Percentiles rank a stretch among this genome's conserved stretches.
Conservation (phyloP, 2,888 invertebrate species). For the Thereva unica region DNA sequence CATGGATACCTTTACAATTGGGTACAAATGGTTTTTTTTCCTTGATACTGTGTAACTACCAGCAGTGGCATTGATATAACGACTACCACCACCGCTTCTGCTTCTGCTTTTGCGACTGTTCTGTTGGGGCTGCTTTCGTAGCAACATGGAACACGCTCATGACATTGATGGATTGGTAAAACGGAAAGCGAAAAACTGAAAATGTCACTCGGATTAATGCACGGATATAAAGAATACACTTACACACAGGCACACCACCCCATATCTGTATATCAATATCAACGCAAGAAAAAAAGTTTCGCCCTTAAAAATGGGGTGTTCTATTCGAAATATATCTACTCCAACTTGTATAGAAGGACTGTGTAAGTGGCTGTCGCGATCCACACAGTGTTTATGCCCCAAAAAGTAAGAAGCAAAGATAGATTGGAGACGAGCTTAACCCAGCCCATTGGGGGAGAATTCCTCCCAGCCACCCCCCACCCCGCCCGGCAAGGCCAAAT, state of each 20-base stretch:
- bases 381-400: conserved; percentile 24
- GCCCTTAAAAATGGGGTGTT: conserved; percentile 41
- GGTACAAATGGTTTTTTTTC: conserved; percentile 30
- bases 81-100: conserved; percentile 28
- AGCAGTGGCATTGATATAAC: conserved; percentile 29
- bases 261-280: conserved; percentile 26
- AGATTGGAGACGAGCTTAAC: conserved; percentile 40
- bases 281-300: conserved; percentile 36
- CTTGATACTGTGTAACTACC: conserved; percentile 15
- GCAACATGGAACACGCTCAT: conserved; percentile 46
- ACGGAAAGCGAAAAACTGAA: conserved; percentile 50
- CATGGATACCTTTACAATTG: conserved; percentile 29
- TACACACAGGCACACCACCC: conserved; percentile 37
- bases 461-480: conserved; percentile 9
- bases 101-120: conserved; percentile 20
- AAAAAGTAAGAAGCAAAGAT: conserved; percentile 38
- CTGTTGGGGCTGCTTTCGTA: conserved; percentile 19
- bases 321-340: conserved; percentile 35
- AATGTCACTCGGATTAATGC: conserved; percentile 51
- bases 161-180: conserved; percentile 50
- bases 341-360: conserved; percentile 32
- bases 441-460: conserved; percentile 26
- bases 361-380: conserved; percentile 39
- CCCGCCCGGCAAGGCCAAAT: conserved; percentile 16
- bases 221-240: conserved; percentile 48